Conservation (phyloP, 2,113 vertebrate species). For the Petromus typicus region DNA sequence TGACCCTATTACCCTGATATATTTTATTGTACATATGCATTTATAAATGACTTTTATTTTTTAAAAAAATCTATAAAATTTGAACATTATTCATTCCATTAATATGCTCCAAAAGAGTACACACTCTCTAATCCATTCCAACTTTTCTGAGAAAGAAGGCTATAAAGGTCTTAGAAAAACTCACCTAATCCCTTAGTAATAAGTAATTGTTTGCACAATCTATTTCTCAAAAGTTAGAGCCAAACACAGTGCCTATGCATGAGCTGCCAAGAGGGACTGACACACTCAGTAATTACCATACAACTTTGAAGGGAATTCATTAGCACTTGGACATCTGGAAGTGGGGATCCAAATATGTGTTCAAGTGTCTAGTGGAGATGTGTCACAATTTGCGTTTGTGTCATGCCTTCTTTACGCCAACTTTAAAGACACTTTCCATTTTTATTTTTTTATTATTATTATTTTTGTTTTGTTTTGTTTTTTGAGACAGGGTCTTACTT, state of each 20-base stretch:
- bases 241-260: constrained; percentile 51
- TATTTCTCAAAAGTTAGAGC: constrained; percentile 71
- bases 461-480: too few relatives aligned
- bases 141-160: constrained; percentile 26
- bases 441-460: too few relatives aligned
- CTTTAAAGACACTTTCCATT: constrained; percentile 72
- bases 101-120: not conserved
- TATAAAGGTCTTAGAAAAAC: not conserved
- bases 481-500: too few relatives aligned
- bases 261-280: constrained; percentile 76
- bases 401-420: constrained; percentile 68
- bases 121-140: not conserved
- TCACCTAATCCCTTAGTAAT: constrained; percentile 2
- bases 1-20: not conserved
- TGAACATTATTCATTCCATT: not conserved
- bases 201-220: constrained; percentile 60
- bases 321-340: constrained; percentile 83
- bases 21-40: not conserved
- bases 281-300: constrained; percentile 80
- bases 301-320: constrained; percentile 73
- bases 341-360: constrained; percentile 74
- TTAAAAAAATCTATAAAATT: not conserved
- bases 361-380: constrained; percentile 56
- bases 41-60: not conserved
- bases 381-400: constrained; percentile 75